Conservation (phyloP, 2,888 invertebrate species). For the Dynastes tityus region DNA sequence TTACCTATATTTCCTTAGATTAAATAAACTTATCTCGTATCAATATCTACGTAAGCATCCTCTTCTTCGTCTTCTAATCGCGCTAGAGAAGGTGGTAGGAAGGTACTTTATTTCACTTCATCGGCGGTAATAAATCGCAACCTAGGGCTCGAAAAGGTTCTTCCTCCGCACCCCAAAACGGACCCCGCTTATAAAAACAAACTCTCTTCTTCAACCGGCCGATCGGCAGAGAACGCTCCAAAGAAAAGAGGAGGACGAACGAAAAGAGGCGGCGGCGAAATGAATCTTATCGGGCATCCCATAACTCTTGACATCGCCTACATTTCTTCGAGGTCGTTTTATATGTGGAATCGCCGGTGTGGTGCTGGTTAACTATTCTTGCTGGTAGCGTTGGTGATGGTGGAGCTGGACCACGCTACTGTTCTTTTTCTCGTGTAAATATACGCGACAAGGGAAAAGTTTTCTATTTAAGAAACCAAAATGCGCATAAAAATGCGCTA, state of each 20-base stretch:
- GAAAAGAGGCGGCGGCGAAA: constrained; percentile 63
- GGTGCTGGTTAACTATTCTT: neutral
- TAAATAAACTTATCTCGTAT: neutral
- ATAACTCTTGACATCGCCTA: constrained; percentile 73
- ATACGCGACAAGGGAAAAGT: constrained; percentile 71
- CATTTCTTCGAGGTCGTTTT: constrained; percentile 69
- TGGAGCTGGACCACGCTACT: constrained; percentile 52
- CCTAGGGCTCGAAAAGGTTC: constrained; percentile 61
- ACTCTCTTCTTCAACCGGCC: constrained; percentile 60
- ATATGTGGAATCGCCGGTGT: constrained; percentile 59
- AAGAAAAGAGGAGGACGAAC: neutral
- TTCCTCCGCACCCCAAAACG: neutral
- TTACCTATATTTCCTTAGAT: neutral
- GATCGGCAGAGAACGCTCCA: constrained; percentile 56
- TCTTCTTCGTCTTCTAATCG: neutral
- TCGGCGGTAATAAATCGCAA: constrained; percentile 65
- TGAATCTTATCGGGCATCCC: constrained; percentile 73
- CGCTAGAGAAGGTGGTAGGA: constrained; percentile 53
- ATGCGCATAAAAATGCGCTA: constrained; percentile 58
- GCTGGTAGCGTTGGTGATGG: neutral
- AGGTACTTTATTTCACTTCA: constrained; percentile 64
- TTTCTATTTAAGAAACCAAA: constrained; percentile 70
- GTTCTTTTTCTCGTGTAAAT: constrained; percentile 70
- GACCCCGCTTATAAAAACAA: constrained; percentile 66
- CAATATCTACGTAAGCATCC: constrained; percentile 1